These are phyloP conservation scores for Homarus gammarus DNA, from an alignment of 2,888 invertebrate genomes.

Conservation along the genomic window DNA sequence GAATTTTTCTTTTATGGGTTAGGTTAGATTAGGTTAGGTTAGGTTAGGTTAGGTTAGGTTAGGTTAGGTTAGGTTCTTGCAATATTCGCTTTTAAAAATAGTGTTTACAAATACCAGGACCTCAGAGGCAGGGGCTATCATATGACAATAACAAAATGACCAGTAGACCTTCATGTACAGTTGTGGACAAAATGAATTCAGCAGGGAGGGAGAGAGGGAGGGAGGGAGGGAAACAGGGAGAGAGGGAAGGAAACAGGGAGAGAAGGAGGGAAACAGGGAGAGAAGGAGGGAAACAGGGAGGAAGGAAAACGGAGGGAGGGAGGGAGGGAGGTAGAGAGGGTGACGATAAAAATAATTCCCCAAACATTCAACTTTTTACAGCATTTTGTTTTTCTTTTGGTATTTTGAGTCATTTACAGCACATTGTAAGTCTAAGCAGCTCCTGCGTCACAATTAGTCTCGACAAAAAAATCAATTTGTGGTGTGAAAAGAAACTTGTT, in stretches of 20 bases:
- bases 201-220: not conserved
- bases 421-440: too few relatives aligned
- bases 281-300: not conserved
- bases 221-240: not conserved
- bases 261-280: not conserved
- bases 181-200: not conserved
- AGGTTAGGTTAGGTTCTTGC: too few relatives aligned
- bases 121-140: not conserved
- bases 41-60: too few relatives aligned
- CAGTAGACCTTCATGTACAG: not conserved
- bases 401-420: too few relatives aligned
- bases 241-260: not conserved
- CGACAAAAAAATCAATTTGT: not conserved
- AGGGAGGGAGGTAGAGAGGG: not conserved
- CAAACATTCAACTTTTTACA: too few relatives aligned
- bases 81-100: too few relatives aligned
- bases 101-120: not conserved
- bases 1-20: too few relatives aligned
- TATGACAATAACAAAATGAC: not conserved
- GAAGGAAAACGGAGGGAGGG: too few relatives aligned
- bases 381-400: too few relatives aligned
- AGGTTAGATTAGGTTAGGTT: too few relatives aligned
- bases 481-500: not conserved
- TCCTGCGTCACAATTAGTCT: too few relatives aligned
- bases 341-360: not conserved